Base-by-base conservation (phyloP, 2,797 vertebrate genomes). In the Galaxias olidus region DNA sequence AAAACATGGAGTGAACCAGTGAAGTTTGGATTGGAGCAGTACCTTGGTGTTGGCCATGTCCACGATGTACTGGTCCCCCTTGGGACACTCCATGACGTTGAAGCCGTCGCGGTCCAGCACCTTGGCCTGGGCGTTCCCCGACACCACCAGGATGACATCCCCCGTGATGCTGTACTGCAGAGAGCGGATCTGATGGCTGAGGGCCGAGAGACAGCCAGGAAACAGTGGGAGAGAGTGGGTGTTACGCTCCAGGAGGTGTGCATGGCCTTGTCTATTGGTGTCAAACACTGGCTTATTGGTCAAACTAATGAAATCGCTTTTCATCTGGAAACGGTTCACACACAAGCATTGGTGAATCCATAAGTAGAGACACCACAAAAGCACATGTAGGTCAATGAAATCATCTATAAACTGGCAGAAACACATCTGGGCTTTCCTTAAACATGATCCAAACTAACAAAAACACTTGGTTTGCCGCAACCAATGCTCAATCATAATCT, bases 31-130 rank as follows among this genome's bases (percentile, higher is more conserved):
- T 30, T 6, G 2, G 30, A 30, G 6, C 30, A 30, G 30, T 92
- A 98, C 97, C 95, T 98, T 98, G 56, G 97, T 99, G 73, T 98
- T 98, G 52, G 94, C 95, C 97, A 98, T 98, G 83, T 99, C 97
- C 75, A 99, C 95, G 17, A 99, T 99, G 84, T 99, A 98, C 61
- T 98, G 97, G 86, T 99, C 98, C 79, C 98, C 98, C 78, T 99
- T 99, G 59, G 95, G 87, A 80, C 96, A 98, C 72, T 98, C 97
- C 92, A 98, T 94, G 45, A 98, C 96, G 13, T 95, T 96, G 87
- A 99, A 99, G 60, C 98, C 97, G 66, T 98, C 98, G 59, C 97
- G 93, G 84, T 99, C 96, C 79, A 99, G 89, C 61, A 99, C 95
- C 79, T 99, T 99, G 65, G 97, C 97, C 77, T 99, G 97, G 30